Evolutionary conservation across 1,140 invertebrate species (phyloP).

Genomic region (Babylonia areolata): DNA sequence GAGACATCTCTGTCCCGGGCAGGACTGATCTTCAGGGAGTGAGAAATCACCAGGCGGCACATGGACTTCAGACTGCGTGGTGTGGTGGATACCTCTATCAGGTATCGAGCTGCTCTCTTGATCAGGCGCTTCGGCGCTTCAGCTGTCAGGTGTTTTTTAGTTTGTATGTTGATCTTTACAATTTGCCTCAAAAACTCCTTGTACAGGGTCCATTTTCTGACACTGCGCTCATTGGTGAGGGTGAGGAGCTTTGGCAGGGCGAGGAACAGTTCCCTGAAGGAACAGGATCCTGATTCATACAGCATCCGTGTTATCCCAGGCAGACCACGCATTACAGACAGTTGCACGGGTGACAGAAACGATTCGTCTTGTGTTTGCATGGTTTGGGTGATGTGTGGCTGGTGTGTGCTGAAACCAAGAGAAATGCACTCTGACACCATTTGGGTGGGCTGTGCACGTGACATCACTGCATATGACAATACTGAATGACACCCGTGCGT

Average conservation of each 20-base stretch:
- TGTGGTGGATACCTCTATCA: background rate
- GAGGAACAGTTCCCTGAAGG: background rate
- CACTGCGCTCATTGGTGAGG: background rate
- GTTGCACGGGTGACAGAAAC: background rate
- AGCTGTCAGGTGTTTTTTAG: no score
- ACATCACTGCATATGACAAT: background rate
- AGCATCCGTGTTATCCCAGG: background rate
- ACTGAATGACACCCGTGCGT: background rate
- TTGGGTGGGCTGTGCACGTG: background rate
- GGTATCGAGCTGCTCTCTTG: background rate
- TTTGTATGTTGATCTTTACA: background rate
- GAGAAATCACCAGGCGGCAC: constrained; percentile 18
- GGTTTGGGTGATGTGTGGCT: background rate
- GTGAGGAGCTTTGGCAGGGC: background rate
- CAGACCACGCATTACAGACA: background rate
- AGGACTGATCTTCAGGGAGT: background rate
- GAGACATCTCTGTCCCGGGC: background rate
- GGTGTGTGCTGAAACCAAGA: background rate
- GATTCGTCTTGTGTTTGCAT: background rate
- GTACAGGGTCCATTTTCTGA: background rate
- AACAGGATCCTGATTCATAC: background rate
- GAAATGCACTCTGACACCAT: background rate
- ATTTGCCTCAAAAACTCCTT: background rate
- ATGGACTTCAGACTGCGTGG: background rate
- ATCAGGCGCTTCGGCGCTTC: no score